Conservation (phyloP, 2,113 vertebrate genomes). For the Hypomesus transpacificus region DNA sequence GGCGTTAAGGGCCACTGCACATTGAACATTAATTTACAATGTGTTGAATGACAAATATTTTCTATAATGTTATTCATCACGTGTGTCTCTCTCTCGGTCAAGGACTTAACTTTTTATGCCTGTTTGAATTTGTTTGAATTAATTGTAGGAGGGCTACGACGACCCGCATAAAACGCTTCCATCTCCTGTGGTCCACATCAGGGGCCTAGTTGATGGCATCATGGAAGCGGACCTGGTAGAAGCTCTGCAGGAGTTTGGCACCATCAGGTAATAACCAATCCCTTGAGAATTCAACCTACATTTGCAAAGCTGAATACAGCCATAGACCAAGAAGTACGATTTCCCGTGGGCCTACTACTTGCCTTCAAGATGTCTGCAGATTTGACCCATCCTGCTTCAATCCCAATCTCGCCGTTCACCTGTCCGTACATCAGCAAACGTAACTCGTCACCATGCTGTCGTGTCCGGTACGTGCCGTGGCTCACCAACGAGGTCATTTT, state of each 20-base stretch:
- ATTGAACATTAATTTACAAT: no score
- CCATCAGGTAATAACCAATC: conserved; percentile 79
- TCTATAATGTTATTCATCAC: no score
- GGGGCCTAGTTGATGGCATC: conserved; percentile 88
- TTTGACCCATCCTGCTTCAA: no score
- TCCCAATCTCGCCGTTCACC: no score
- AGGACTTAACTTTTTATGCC: no score
- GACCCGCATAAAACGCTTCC: conserved; percentile 92
- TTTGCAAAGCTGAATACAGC: neutral
- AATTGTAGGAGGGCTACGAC: conserved; percentile 83
- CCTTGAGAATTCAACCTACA: neutral
- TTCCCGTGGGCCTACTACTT: no score
- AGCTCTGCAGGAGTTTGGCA: conserved; percentile 90
- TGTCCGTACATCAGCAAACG: neutral
- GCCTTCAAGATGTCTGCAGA: no score
- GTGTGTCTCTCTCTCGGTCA: no score
- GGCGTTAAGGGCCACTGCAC: no score
- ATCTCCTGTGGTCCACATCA: conserved; percentile 89
- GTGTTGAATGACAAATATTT: no score
- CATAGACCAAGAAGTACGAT: neutral
- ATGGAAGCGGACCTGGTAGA: conserved; percentile 92
- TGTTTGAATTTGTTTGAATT: neutral
- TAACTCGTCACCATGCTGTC: no score
- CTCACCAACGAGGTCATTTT: neutral
- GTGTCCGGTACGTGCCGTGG: neutral